Base-by-base conservation (phyloP, 1,140 invertebrate genomes). In the Lasioglossum albipes region DNA sequence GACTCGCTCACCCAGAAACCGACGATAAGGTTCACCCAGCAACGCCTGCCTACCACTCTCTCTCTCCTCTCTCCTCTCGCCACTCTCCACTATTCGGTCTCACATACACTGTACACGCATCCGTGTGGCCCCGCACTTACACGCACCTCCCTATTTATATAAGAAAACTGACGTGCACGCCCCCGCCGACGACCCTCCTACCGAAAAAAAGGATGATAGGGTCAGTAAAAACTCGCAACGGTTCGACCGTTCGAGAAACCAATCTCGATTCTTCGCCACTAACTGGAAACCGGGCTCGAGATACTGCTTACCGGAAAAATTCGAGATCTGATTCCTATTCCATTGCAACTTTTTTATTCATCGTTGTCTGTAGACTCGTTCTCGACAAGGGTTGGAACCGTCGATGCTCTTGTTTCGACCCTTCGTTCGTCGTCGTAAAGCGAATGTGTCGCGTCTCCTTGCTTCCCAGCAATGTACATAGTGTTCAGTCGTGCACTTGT, bases 1-100 rank as follows among this genome's bases (percentile, higher is more conserved):
- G 89, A 91, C 88, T 91, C 92, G 91, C 89, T 93, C 93, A 93
- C 90, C 93, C 91, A 92, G 92, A 93, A 93, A 93, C 89, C 91
- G 86, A 92, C 91, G 92, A 93, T 93, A 93, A 93, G 92, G 90
- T 91, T 93, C 89, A 89, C 89, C 89, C 84, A 89, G 88, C 90
- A 90, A 91, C 88, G 91, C 89, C 87, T 90, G 86, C 90, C 90
- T 67, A 75, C 83, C 70, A 77, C 59, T 49, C 45, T 49, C 45
- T 12, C 45, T 49, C 45, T 49, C 45, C 45, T 49, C 45, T 12
- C 45, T 49, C 13, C 45, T 49, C 45, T 49, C 45, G 12, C 45
- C 45, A 12, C 52, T 73, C 66, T 65, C 45, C 72, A 41, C 64
- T 49, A 49, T 12, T 41, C 57, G 66, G n/a, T 27, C 22, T 52